Conservation (phyloP, 2,113 vertebrate species). For the Alaudala cheleensis region DNA sequence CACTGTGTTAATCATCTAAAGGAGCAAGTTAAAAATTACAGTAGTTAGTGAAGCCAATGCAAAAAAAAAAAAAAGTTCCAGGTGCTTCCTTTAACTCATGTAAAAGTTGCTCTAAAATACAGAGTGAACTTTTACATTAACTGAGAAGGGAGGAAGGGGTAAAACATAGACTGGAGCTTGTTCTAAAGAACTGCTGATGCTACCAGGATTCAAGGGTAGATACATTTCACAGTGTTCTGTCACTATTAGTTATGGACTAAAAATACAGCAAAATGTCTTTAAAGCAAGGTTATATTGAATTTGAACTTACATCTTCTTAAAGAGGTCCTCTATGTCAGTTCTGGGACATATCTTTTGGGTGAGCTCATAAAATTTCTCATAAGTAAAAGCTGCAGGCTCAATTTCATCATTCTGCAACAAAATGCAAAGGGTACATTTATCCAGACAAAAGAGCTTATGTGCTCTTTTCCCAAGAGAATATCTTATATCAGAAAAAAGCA, state of each 20-base stretch:
- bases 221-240: background rate
- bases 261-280: background rate
- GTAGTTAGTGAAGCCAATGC: conserved; percentile 89
- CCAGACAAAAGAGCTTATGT: background rate
- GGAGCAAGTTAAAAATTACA: conserved; percentile 85
- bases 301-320: conserved; percentile 93
- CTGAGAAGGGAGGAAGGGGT: background rate
- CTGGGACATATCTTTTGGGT: conserved; percentile 99
- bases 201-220: background rate
- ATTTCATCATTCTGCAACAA: conserved; percentile 96
- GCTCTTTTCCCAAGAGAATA: background rate
- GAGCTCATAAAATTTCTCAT: conserved; percentile 96
- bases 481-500: background rate
- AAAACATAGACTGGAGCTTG: conserved; percentile 11
- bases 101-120: conserved; percentile 63
- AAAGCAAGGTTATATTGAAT: background rate
- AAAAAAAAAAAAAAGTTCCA: conserved; percentile 26
- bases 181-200: background rate
- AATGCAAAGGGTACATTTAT: background rate
- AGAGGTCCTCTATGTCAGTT: conserved; percentile 97
- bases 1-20: conserved; percentile 80
- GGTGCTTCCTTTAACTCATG: conserved; percentile 57
- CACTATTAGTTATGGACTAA: conserved; percentile 34
- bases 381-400: conserved; percentile 91
- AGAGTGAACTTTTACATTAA: conserved; percentile 60